These are phyloP conservation scores for Rhodophaea formosa DNA, from an alignment of 2,888 invertebrate species.

Conservation along the genomic window DNA sequence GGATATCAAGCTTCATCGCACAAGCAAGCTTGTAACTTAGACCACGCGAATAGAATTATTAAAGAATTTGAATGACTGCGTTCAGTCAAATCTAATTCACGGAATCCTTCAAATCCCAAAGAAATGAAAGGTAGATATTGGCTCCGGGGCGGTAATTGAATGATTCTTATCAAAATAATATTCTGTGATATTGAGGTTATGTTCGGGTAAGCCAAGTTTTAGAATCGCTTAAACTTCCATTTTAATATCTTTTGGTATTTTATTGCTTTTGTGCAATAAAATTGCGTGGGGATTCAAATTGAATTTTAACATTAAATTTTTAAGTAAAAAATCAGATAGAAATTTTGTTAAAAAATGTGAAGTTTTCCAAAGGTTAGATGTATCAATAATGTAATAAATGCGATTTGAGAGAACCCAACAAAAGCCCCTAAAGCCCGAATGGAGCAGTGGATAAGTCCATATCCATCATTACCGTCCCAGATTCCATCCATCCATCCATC, in stretches of 20 bases:
- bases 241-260: conserved; percentile 8
- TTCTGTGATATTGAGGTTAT: conserved; percentile 26
- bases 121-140: conserved; percentile 42
- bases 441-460: too few relatives aligned
- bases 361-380: neutral
- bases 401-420: too few relatives aligned
- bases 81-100: conserved; percentile 49
- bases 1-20: too few relatives aligned
- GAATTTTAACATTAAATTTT: neutral
- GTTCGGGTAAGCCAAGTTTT: conserved; percentile 8
- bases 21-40: conserved; percentile 14
- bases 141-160: conserved; percentile 39
- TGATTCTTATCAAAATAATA: conserved; percentile 43
- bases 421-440: too few relatives aligned
- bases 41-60: conserved; percentile 38
- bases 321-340: neutral
- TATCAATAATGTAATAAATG: too few relatives aligned
- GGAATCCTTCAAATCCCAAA: conserved; percentile 44
- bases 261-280: neutral
- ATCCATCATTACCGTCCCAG: too few relatives aligned
- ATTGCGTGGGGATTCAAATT: neutral
- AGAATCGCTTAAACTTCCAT: conserved; percentile 12
- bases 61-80: conserved; percentile 51
- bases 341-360: neutral
- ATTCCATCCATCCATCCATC: too few relatives aligned